A percentile compares a stretch with the other conserved stretches of the same genome.
These are phyloP conservation scores for Semibalanus balanoides DNA, from an alignment of 1,140 invertebrate genomes.

Conservation along the genomic window DNA sequence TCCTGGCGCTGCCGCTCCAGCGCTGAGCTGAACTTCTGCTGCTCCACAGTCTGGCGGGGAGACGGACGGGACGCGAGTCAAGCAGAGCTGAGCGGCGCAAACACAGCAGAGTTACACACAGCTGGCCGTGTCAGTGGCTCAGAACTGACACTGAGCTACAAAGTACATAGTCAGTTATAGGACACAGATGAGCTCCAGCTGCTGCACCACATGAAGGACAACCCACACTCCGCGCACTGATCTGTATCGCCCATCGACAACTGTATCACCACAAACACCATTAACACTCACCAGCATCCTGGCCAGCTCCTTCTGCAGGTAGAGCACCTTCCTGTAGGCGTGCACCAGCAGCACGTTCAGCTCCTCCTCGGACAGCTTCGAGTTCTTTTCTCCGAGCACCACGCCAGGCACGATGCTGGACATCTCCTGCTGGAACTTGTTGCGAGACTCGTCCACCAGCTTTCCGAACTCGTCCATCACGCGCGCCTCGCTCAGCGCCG, in stretches of 20 bases:
- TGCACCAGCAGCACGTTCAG: slow-evolving; percentile 35
- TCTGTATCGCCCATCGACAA: too few relatives aligned
- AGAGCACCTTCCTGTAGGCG: slow-evolving; percentile 41
- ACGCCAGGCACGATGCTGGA: slow-evolving; percentile 31
- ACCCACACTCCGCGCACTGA: too few relatives aligned
- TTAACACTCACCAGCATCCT: slow-evolving; percentile 40
- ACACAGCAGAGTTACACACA: too few relatives aligned
- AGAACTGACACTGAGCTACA: slow-evolving; percentile 3
- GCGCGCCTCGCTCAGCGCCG: slow-evolving; percentile 25
- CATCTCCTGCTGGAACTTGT: slow-evolving; percentile 32
- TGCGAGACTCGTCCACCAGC: slow-evolving; percentile 29
- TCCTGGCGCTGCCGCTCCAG: slow-evolving; percentile 39
- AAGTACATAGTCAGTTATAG: too few relatives aligned
- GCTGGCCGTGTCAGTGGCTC: background rate
- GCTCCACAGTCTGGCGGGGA: slow-evolving; percentile 42
- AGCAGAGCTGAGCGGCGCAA: too few relatives aligned
- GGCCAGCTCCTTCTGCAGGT: slow-evolving; percentile 52
- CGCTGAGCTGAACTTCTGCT: slow-evolving; percentile 43
- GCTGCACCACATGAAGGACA: too few relatives aligned
- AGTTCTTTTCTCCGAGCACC: slow-evolving; percentile 25
- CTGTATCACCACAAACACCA: too few relatives aligned
- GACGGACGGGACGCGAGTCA: too few relatives aligned
- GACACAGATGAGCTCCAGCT: too few relatives aligned
- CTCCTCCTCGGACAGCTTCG: slow-evolving; percentile 33
- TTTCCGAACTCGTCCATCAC: slow-evolving; percentile 30